phyloP scores from a whole-genome alignment of 2,797 vertebrate species.

The Tragelaphus oryx region DNA sequence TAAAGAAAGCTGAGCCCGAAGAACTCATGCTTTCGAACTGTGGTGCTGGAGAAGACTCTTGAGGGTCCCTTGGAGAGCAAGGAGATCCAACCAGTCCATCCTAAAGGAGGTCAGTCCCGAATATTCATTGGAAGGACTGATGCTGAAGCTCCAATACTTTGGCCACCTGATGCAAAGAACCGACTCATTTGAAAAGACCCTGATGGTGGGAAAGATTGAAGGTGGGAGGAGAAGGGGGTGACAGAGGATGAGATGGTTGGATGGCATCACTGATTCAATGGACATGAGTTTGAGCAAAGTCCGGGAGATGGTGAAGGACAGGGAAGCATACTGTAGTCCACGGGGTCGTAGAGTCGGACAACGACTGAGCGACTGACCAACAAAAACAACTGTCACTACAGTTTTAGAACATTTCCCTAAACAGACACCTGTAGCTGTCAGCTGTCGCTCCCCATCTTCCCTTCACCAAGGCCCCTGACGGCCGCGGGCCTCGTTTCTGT shows the following conservation, averaged over 20 bases:
- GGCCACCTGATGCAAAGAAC: background rate
- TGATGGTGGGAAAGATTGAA: background rate
- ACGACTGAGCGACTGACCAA: background rate
- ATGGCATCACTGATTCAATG: background rate
- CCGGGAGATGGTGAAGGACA: background rate
- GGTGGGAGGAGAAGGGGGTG: background rate
- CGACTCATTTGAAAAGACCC: background rate
- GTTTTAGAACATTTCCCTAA: background rate
- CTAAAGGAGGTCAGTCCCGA: background rate
- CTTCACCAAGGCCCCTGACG: fast-evolving
- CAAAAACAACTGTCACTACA: background rate
- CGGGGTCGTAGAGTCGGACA: background rate
- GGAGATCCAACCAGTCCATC: background rate
- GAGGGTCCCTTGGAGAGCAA: background rate
- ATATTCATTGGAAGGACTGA: background rate
- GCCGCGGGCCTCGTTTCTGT: fast-evolving
- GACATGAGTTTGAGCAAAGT: background rate
- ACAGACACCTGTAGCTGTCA: fast-evolving
- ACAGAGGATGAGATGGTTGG: background rate
- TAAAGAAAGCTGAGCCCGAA: background rate
- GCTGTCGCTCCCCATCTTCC: fast-evolving
- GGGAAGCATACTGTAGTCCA: fast-evolving
- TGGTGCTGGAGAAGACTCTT: background rate
- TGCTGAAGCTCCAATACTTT: background rate
- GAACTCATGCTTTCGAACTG: background rate